A percentile compares a stretch with the other conserved stretches of the same genome.
These are phyloP conservation scores for Petrocephalus schoutedeni DNA, from an alignment of 2,797 vertebrate genomes.

Conservation along the genomic window DNA sequence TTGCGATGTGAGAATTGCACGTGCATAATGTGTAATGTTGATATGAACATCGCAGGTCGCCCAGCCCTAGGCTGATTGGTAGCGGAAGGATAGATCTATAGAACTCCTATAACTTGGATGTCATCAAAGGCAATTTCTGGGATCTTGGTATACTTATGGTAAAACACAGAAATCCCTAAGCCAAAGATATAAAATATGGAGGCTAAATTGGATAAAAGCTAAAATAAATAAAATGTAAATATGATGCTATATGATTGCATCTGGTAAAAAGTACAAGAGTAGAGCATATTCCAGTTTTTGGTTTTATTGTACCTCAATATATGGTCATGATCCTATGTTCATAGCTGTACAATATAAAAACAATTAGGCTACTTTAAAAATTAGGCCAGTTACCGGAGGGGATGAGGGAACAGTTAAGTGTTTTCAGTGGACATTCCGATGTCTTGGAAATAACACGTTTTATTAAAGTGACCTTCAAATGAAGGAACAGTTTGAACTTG, in stretches of 20 bases:
- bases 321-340: background rate
- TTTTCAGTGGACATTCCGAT: background rate
- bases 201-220: background rate
- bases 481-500: background rate
- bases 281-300: background rate
- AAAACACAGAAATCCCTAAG: background rate
- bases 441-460: background rate
- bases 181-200: background rate
- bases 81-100: background rate
- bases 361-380: background rate
- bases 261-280: background rate
- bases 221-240: background rate
- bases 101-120: background rate
- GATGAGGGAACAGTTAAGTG: background rate
- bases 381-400: background rate
- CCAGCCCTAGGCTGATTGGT: background rate
- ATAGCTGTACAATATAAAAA: background rate
- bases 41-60: background rate
- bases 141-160: background rate
- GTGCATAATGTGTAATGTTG: background rate
- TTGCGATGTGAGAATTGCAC: background rate
- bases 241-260: background rate
- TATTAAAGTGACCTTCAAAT: slow-evolving; percentile 1
- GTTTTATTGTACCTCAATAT: background rate
- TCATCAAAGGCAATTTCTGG: background rate